phyloP scores from a whole-genome alignment of 2,797 vertebrate species.

The Coreius guichenoti region DNA sequence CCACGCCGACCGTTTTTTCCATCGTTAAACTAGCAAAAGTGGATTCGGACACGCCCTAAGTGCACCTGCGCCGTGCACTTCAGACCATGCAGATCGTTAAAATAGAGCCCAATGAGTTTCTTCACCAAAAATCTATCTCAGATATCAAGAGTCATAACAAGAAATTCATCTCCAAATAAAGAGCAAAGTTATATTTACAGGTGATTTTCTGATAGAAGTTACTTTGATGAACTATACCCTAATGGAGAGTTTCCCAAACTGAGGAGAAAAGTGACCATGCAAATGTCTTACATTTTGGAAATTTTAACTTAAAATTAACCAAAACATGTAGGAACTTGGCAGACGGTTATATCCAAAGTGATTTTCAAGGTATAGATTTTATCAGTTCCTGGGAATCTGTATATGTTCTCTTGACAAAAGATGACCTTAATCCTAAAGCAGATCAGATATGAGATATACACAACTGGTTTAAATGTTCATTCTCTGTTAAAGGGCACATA shows the following conservation, averaged over 20 bases:
- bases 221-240: background rate
- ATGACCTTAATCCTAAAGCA: slow-evolving; percentile 10
- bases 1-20: no score
- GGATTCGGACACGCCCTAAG: no score
- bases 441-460: slow-evolving; percentile 9
- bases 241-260: background rate
- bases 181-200: background rate
- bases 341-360: background rate
- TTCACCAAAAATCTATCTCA: background rate
- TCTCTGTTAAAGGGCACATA: background rate
- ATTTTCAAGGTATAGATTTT: background rate
- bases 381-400: background rate
- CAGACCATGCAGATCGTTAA: no score
- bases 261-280: background rate
- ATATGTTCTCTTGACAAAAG: background rate
- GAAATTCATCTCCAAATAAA: background rate
- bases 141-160: slow-evolving; percentile 8
- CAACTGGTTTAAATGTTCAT: background rate
- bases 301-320: background rate
- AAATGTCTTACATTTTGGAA: background rate
- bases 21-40: no score
- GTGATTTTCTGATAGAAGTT: background rate
- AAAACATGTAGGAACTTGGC: background rate
- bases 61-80: no score
- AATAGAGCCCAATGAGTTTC: no score